These are phyloP conservation scores for Phragmatobia fuliginosa DNA, from an alignment of 2,888 invertebrate species.

Conservation along the genomic window DNA sequence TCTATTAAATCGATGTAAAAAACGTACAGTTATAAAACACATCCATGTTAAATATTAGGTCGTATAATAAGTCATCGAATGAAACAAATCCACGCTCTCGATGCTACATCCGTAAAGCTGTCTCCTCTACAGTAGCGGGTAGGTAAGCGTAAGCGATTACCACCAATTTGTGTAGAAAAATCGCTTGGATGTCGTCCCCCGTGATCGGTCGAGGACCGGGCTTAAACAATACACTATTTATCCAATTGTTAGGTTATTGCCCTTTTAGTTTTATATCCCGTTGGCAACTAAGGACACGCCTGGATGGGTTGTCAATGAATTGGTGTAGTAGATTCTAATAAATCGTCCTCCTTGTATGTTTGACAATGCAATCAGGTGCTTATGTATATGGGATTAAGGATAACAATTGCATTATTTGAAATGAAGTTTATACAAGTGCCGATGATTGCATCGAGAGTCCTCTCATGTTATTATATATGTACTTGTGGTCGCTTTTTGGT, in stretches of 20 bases:
- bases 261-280: constrained; percentile 54
- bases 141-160: background rate
- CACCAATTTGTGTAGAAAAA: background rate
- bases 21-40: background rate
- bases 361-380: constrained; percentile 15
- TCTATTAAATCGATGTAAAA: background rate
- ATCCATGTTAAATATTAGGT: background rate
- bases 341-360: constrained; percentile 24
- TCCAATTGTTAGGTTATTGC: constrained; percentile 63
- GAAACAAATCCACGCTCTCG: constrained; percentile 1
- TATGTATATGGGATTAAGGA: constrained; percentile 19
- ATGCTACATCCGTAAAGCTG: constrained; percentile 1
- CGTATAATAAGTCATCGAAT: background rate
- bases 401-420: constrained; percentile 1
- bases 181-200: background rate
- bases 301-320: constrained; percentile 15
- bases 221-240: constrained; percentile 28
- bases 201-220: background rate
- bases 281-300: constrained; percentile 40
- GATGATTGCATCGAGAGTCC: too few species aligned
- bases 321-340: constrained; percentile 18
- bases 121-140: background rate
- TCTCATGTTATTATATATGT: too few species aligned
- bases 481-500: too few species aligned
- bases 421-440: background rate